These are phyloP conservation scores for Pomacea canaliculata DNA, from an alignment of 2,888 invertebrate species.

Conservation along the genomic window DNA sequence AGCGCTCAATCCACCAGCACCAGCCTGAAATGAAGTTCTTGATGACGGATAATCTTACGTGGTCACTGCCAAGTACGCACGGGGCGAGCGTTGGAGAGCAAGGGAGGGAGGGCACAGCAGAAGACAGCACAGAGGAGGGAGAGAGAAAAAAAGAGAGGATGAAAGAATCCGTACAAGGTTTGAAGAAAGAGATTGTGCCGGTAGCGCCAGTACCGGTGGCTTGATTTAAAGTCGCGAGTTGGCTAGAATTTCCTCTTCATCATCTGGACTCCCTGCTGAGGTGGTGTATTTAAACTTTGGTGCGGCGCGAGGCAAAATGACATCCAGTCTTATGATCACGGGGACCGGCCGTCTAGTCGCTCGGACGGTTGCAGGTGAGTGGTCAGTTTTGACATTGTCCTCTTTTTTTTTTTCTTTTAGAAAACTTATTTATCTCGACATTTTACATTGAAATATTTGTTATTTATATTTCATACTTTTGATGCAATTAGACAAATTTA, in stretches of 20 bases:
- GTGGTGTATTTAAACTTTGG: slow-evolving; percentile 1
- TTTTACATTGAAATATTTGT: no score
- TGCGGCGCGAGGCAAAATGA: background rate
- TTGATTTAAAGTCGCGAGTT: slow-evolving; percentile 8
- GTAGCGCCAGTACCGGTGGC: slow-evolving; percentile 4
- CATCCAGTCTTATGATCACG: background rate
- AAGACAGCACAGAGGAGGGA: background rate
- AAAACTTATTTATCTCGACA: no score
- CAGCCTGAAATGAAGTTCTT: slow-evolving; percentile 1
- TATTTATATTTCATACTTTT: no score
- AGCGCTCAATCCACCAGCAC: slow-evolving; percentile 1
- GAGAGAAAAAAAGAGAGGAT: background rate
- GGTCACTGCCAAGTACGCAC: background rate
- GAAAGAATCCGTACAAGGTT: slow-evolving; percentile 7
- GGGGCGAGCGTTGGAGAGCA: background rate
- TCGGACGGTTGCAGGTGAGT: no score
- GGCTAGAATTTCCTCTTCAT: slow-evolving; percentile 3
- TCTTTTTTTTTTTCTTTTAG: no score
- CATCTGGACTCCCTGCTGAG: slow-evolving; percentile 1
- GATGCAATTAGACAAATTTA: no score
- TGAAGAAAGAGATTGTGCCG: background rate
- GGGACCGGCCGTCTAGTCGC: no score
- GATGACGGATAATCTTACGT: background rate
- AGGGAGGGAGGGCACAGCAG: background rate
- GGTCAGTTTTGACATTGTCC: no score